Conservation (phyloP, 2,113 vertebrate species). For the Thunnus thynnus region DNA sequence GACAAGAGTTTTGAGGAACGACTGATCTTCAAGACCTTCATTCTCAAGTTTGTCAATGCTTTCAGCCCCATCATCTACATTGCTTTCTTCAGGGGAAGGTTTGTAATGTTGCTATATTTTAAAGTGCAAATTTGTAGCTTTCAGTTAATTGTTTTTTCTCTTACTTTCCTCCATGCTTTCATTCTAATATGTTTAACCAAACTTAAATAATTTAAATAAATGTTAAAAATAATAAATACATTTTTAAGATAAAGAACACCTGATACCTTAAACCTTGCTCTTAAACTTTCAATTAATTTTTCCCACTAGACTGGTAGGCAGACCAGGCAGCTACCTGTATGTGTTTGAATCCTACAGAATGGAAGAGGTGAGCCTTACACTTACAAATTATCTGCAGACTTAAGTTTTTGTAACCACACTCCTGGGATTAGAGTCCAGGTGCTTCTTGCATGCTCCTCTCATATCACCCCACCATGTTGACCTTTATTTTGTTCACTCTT, state of each 20-base stretch:
- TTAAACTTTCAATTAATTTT: slow-evolving; percentile 3
- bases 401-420: neutral
- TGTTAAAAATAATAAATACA: neutral
- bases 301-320: slow-evolving; percentile 90
- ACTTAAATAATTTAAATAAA: neutral
- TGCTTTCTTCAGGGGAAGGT: slow-evolving; percentile 99
- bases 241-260: neutral
- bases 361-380: slow-evolving; percentile 92
- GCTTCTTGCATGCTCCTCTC: too few species aligned
- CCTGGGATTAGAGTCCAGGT: neutral
- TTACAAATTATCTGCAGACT: neutral
- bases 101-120: slow-evolving; percentile 47
- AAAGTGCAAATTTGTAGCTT: neutral
- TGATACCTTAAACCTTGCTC: neutral
- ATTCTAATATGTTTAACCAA: neutral
- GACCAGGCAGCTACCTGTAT: slow-evolving; percentile 95
- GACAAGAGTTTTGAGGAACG: slow-evolving; percentile 98
- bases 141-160: neutral
- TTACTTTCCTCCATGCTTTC: neutral
- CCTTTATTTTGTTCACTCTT: too few species aligned
- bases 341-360: slow-evolving; percentile 97
- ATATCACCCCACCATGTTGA: too few species aligned
- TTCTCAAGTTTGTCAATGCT: slow-evolving; percentile 97
- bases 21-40: slow-evolving; percentile 98
- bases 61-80: slow-evolving; percentile 99